Percentiles rank a stretch among this genome's conserved stretches.
Evolutionary conservation across 2,888 invertebrate species (phyloP).

Genomic region (Tetramorium bicarinatum): DNA sequence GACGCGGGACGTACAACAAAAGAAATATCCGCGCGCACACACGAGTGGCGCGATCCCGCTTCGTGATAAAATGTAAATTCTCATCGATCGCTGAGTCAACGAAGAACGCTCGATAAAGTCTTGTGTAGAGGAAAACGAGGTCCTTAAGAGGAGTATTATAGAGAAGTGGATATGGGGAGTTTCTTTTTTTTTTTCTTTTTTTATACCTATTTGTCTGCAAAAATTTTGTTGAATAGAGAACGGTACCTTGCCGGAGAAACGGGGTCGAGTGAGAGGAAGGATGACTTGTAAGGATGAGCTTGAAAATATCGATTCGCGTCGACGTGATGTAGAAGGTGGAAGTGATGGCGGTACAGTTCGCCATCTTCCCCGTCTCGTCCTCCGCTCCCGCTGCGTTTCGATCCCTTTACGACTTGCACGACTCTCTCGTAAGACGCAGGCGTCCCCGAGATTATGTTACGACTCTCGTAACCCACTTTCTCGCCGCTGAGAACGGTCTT

Average conservation of each 20-base stretch:
- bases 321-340: conserved; percentile 31
- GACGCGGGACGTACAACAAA: neutral
- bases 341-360: conserved; percentile 61
- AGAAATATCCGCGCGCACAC: conserved; percentile 11
- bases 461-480: conserved; percentile 71
- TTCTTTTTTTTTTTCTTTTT: neutral
- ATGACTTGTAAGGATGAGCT: conserved; percentile 32
- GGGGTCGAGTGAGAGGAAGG: neutral
- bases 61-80: conserved; percentile 59
- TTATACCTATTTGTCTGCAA: neutral
- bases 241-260: neutral
- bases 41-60: conserved; percentile 5
- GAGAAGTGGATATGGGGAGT: neutral
- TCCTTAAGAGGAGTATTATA: neutral
- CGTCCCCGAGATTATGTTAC: conserved; percentile 46
- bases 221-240: neutral
- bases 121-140: neutral
- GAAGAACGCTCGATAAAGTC: neutral
- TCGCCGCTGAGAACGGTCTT: conserved; percentile 42
- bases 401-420: conserved; percentile 28
- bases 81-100: conserved; percentile 39
- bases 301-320: conserved; percentile 64
- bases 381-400: conserved; percentile 2
- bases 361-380: conserved; percentile 53
- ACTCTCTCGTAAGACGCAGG: conserved; percentile 56